These are phyloP conservation scores for Saccostrea glomerata DNA, from an alignment of 1,140 invertebrate species.

Conservation along the genomic window DNA sequence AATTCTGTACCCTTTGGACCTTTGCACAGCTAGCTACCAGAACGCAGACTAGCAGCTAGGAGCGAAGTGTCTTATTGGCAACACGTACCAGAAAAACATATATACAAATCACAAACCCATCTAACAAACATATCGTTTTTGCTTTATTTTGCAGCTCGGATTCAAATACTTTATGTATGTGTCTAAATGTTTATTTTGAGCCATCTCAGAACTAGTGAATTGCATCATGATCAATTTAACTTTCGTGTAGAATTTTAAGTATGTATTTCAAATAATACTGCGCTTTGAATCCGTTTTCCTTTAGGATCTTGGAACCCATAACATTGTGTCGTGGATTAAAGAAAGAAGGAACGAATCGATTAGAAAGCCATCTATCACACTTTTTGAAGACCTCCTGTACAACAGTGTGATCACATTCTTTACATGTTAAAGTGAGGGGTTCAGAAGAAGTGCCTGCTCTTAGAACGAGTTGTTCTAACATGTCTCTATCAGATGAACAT, in stretches of 20 bases:
- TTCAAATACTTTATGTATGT: too few species aligned
- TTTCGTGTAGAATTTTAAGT: slow-evolving; percentile 15
- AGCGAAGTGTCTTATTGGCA: too few species aligned
- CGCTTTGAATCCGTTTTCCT: slow-evolving; percentile 11
- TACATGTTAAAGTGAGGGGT: not conserved
- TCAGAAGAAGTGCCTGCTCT: not conserved
- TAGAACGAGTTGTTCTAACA: not conserved
- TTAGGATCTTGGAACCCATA: slow-evolving; percentile 25
- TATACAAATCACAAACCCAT: too few species aligned
- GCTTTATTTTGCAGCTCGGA: too few species aligned
- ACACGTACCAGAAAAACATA: too few species aligned
- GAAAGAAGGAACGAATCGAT: slow-evolving; percentile 40
- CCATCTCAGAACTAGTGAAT: too few species aligned
- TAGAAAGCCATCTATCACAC: slow-evolving; percentile 10
- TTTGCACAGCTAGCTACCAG: too few species aligned
- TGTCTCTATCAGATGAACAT: not conserved
- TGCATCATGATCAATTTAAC: not conserved
- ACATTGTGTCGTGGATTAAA: slow-evolving; percentile 47
- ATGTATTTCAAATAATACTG: slow-evolving; percentile 24
- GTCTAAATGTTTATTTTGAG: too few species aligned
- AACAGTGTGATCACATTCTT: slow-evolving; percentile 26
- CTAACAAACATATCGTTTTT: too few species aligned
- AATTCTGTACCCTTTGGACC: too few species aligned
- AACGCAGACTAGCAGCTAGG: too few species aligned
- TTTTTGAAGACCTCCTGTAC: slow-evolving; percentile 26